Evolutionary conservation across 2,888 invertebrate genomes (phyloP).

Genomic region (Lissocephala sabroskyi): DNA sequence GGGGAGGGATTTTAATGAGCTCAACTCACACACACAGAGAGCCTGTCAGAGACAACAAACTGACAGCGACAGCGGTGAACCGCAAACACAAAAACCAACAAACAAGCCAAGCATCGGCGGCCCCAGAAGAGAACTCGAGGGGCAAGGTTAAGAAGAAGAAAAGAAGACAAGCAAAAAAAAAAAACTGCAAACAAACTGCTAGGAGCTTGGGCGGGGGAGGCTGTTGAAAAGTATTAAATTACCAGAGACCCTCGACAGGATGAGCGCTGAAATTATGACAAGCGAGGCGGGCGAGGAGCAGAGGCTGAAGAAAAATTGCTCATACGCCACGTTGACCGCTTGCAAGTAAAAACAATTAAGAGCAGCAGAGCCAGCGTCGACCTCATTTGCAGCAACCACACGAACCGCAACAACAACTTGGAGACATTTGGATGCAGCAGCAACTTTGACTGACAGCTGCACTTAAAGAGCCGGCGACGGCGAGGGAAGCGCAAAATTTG

Average conservation of each 20-base stretch:
- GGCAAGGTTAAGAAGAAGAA: slow-evolving; percentile 12
- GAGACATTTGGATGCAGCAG: slow-evolving; percentile 52
- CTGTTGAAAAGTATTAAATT: slow-evolving; percentile 42
- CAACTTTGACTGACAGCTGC: slow-evolving; percentile 61
- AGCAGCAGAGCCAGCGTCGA: slow-evolving; percentile 19
- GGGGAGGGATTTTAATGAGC: too few relatives aligned
- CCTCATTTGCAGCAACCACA: slow-evolving; percentile 46
- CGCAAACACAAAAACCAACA: neutral
- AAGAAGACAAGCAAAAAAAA: too few relatives aligned
- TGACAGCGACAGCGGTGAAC: slow-evolving; percentile 1
- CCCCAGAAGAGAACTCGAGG: too few relatives aligned
- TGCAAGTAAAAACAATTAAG: slow-evolving; percentile 48
- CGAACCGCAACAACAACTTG: slow-evolving; percentile 24
- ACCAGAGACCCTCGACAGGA: slow-evolving; percentile 38
- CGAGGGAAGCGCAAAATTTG: neutral
- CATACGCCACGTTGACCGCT: slow-evolving; percentile 37
- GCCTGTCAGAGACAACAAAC: too few relatives aligned
- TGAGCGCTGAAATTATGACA: slow-evolving; percentile 32
- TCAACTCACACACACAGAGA: too few relatives aligned
- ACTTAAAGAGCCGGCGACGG: slow-evolving; percentile 45
- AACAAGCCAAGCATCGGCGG: slow-evolving; percentile 46
- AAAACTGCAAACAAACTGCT: slow-evolving; percentile 27
- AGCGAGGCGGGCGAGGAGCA: neutral
- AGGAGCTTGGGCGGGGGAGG: too few relatives aligned
- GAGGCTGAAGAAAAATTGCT: slow-evolving; percentile 13